Evolutionary conservation across 2,797 vertebrate genomes (phyloP), one percentile per base, ranked within the genome.

Genomic region (Scyliorhinus canicula): DNA sequence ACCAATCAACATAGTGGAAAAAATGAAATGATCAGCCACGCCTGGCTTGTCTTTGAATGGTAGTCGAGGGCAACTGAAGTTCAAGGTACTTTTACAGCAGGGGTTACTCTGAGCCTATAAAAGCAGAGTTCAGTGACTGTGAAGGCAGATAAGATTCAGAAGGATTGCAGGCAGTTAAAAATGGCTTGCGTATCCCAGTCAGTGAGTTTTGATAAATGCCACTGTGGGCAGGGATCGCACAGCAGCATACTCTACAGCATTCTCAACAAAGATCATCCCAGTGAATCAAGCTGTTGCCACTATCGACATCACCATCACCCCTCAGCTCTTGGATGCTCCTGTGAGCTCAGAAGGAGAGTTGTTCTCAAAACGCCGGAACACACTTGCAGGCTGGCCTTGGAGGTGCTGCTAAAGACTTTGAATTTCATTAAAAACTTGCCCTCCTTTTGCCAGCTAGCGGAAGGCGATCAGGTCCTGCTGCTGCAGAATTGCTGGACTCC

Each of bases 351-450:
- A 55, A 95, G 95, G 95, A 95, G 95, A 95, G 96, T 93, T 63
- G 95, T 95, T 26, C 96, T 97, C 84, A 95, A 95, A 96, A 95
- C 47, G 0, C 96, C 96, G 60, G 95, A 95, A 95, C 8, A n/a
- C n/a, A 96, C 69, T 0, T 95, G 96, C 82, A 96, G 93, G 95
- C 96, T 95, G 95, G 96, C 96, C 88, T 96, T 95, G 28, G 95
- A 96, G 93, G 96, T 97, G 57, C 95, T 97, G 95, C 24, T 96
- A 95, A 97, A 96, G 95, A 96, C 95, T 44, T 95, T 86, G 95
- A n/a, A 90, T 95, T 96, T 97, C 95, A 95, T 96, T 95, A 96
- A 95, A 95, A 97, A 96, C 93, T 95, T 97, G 71, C 96, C 96
- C 93, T 96, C 96, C 52, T 97, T 97, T 95, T 95, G 95, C 79